Evolutionary conservation across 35 echinoderm and acorn worm genomes (phyloP).

Genomic region (Strongylocentrotus purpuratus): DNA sequence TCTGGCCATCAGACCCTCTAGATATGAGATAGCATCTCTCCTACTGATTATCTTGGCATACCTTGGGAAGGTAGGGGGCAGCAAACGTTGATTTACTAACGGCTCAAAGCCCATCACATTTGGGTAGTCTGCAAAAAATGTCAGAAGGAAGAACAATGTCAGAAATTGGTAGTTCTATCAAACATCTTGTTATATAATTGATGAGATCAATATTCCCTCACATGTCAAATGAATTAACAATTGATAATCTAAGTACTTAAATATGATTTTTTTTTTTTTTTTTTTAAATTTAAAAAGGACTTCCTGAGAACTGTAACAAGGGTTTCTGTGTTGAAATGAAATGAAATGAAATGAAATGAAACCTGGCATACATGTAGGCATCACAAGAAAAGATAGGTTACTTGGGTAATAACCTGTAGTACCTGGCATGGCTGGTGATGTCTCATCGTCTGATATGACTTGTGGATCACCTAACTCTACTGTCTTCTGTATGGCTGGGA

Average conservation of each 20-base stretch:
- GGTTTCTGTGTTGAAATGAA: too few species aligned
- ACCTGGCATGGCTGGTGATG: slow-evolving; percentile 54
- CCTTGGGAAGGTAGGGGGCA: slow-evolving; percentile 92
- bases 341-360: too few species aligned
- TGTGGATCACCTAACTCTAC: slow-evolving; percentile 71
- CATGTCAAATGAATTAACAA: too few species aligned
- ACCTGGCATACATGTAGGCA: neutral
- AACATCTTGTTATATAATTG: neutral
- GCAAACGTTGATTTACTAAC: slow-evolving; percentile 85
- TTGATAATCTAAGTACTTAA: too few species aligned
- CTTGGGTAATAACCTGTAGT: neutral
- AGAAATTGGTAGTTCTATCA: neutral
- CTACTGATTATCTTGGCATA: slow-evolving; percentile 90
- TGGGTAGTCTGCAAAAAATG: slow-evolving; percentile 65
- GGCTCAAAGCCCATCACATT: slow-evolving; percentile 97
- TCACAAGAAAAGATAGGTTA: neutral
- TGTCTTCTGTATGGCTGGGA: slow-evolving; percentile 67
- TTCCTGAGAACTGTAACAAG: too few species aligned
- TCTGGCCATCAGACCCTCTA: slow-evolving; percentile 65
- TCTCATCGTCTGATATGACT: slow-evolving; percentile 36
- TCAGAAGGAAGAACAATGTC: neutral
- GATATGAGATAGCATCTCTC: slow-evolving; percentile 70
- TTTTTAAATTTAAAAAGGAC: too few species aligned
- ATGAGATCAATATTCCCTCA: too few species aligned
- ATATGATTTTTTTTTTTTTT: too few species aligned